Percentiles rank a stretch among this genome's conserved stretches.
Evolutionary conservation across 2,888 invertebrate species (phyloP).

Genomic region (Himalopsyche kuldschensis): DNA sequence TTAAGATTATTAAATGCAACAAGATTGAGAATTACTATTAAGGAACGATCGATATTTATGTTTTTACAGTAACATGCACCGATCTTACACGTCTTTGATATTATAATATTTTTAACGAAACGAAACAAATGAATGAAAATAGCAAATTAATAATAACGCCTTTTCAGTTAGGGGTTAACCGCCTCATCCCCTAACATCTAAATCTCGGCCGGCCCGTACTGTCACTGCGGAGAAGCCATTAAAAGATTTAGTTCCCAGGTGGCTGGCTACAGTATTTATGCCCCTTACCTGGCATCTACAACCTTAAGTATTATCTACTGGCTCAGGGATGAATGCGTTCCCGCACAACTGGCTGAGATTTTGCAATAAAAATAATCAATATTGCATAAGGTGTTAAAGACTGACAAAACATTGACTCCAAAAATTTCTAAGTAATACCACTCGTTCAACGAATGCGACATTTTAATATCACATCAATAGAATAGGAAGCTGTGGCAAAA

Average conservation of each 20-base stretch:
- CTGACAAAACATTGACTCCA: too few relatives aligned
- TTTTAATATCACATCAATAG: too few relatives aligned
- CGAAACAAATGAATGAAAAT: background rate
- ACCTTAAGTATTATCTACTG: slow-evolving; percentile 3
- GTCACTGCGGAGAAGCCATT: slow-evolving; percentile 20
- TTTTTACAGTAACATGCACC: too few relatives aligned
- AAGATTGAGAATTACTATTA: too few relatives aligned
- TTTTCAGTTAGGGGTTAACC: background rate
- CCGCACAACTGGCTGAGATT: background rate
- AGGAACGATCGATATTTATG: too few relatives aligned
- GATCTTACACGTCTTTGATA: too few relatives aligned
- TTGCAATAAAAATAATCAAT: background rate
- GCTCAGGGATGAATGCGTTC: background rate
- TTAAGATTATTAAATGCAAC: too few relatives aligned
- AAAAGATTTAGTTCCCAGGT: slow-evolving; percentile 36
- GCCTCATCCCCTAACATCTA: background rate
- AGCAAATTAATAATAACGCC: background rate
- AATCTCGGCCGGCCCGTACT: background rate
- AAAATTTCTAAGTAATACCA: too few relatives aligned
- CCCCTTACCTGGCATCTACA: slow-evolving; percentile 6
- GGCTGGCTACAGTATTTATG: slow-evolving; percentile 7
- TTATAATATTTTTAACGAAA: background rate
- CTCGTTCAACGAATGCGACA: too few relatives aligned
- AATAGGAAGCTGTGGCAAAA: too few relatives aligned
- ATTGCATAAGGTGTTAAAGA: too few relatives aligned